Conservation (phyloP, 2,113 vertebrate genomes). For the Chloropsis cyanopogon region DNA sequence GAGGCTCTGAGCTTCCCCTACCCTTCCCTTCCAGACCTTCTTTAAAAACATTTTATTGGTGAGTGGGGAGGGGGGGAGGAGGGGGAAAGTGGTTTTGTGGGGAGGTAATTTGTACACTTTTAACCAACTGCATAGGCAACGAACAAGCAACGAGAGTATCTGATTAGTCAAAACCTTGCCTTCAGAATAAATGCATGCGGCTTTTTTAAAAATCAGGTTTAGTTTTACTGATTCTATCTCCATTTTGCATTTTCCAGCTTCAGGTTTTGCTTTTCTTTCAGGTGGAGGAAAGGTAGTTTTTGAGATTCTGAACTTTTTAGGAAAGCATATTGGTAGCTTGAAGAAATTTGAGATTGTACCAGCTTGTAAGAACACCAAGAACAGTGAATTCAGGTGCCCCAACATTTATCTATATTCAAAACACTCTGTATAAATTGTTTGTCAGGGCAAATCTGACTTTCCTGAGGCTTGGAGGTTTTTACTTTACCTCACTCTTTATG, state of each 20-base stretch:
- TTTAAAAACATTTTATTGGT: background rate
- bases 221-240: constrained; percentile 19
- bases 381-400: background rate
- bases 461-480: background rate
- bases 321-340: background rate
- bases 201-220: background rate
- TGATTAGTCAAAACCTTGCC: background rate
- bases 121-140: background rate
- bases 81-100: background rate
- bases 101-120: background rate
- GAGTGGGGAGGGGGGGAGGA: background rate
- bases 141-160: background rate
- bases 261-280: background rate
- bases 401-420: background rate
- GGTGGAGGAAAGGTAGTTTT: background rate
- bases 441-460: background rate
- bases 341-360: background rate
- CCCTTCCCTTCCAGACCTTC: background rate
- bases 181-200: background rate
- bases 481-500: background rate
- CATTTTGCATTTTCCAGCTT: constrained; percentile 20
- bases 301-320: background rate
- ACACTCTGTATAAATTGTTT: background rate
- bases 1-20: background rate
- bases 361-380: background rate